Percentiles rank a stretch among this genome's conserved stretches.
Conservation (phyloP, 2,888 invertebrate species). For the Napeogenes sylphis region DNA sequence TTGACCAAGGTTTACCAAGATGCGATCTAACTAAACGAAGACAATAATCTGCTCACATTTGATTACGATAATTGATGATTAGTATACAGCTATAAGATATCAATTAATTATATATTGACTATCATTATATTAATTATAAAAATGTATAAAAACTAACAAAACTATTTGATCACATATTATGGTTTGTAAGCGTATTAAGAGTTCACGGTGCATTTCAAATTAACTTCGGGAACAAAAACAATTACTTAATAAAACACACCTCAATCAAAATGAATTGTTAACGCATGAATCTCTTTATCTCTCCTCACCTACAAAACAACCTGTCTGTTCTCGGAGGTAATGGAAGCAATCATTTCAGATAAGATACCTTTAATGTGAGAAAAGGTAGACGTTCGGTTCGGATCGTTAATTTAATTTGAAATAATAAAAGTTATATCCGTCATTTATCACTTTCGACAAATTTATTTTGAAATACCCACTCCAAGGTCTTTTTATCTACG, state of each 20-base stretch:
- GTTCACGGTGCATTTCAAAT: slow-evolving; percentile 62
- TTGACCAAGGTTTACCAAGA: slow-evolving; percentile 24
- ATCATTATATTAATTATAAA: neutral
- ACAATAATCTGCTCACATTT: slow-evolving; percentile 13
- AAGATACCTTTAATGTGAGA: slow-evolving; percentile 77
- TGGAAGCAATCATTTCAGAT: slow-evolving; percentile 77
- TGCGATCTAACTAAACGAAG: slow-evolving; percentile 17
- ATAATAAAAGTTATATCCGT: slow-evolving; percentile 76
- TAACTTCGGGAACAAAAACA: slow-evolving; percentile 70
- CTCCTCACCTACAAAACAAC: slow-evolving; percentile 69
- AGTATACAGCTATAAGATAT: neutral
- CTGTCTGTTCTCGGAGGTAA: slow-evolving; percentile 69
- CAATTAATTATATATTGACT: neutral
- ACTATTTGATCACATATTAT: slow-evolving; percentile 10
- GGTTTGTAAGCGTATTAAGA: slow-evolving; percentile 44
- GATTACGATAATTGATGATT: neutral
- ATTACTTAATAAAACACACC: slow-evolving; percentile 75
- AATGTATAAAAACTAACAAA: too few relatives aligned
- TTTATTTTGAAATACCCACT: slow-evolving; percentile 76
- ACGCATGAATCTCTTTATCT: slow-evolving; percentile 77
- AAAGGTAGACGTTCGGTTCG: slow-evolving; percentile 69
- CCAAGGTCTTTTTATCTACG: slow-evolving; percentile 63
- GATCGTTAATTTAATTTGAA: slow-evolving; percentile 77
- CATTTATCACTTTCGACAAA: slow-evolving; percentile 78
- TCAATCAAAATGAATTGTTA: slow-evolving; percentile 78